phyloP scores from a whole-genome alignment of 2,113 vertebrate genomes.

The Microtus oregoni region DNA sequence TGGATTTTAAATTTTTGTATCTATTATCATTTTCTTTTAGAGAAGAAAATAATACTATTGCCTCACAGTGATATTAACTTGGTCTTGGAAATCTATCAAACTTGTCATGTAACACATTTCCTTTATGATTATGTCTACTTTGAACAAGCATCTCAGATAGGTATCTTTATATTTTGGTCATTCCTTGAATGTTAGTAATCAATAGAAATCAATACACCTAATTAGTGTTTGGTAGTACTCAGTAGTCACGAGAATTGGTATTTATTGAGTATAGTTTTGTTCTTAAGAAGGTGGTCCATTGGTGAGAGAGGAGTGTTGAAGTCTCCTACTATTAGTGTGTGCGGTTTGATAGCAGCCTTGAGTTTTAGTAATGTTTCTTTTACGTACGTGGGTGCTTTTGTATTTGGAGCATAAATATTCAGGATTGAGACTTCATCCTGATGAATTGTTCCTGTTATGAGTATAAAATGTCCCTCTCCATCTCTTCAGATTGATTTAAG shows the following conservation, averaged over 20 bases:
- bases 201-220: neutral
- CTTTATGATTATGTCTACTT: neutral
- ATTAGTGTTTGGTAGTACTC: neutral
- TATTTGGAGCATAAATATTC: too few relatives aligned
- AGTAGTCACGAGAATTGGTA: neutral
- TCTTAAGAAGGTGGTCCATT: neutral
- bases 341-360: too few relatives aligned
- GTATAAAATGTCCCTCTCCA: too few relatives aligned
- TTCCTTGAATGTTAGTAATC: neutral
- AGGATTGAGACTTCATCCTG: too few relatives aligned
- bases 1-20: neutral
- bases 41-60: neutral
- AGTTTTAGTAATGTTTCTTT: too few relatives aligned
- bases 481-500: too few relatives aligned
- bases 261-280: neutral
- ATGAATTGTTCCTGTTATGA: too few relatives aligned
- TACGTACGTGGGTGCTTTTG: too few relatives aligned
- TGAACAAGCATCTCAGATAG: neutral
- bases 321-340: too few relatives aligned
- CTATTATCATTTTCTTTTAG: neutral
- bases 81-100: too few relatives aligned
- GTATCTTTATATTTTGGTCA: neutral
- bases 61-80: rapidly evolving
- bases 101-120: neutral
- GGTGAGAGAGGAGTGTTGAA: too few relatives aligned